Conservation (phyloP, 2,888 invertebrate genomes). For the Beris chalybata region DNA sequence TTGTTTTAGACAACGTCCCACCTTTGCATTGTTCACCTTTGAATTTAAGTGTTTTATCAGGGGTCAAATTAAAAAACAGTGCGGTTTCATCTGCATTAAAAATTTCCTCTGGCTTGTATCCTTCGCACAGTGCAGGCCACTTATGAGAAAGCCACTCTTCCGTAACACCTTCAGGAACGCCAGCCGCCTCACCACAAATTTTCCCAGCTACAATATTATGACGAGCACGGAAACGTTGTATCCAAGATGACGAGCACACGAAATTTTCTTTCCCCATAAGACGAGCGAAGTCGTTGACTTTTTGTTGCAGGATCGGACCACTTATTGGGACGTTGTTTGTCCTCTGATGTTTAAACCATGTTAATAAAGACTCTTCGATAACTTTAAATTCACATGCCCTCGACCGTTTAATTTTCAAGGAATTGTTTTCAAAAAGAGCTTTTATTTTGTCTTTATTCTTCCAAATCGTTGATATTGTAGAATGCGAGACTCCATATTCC, state of each 20-base stretch:
- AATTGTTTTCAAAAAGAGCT: conserved; percentile 41
- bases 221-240: conserved; percentile 32
- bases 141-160: conserved; percentile 41
- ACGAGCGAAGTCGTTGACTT: conserved; percentile 25
- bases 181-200: conserved; percentile 43
- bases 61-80: conserved; percentile 43
- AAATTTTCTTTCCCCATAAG: conserved; percentile 22
- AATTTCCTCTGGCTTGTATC: conserved; percentile 42
- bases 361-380: conserved; percentile 18
- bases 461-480: conserved; percentile 43
- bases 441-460: conserved; percentile 44
- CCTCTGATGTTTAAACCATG: conserved; percentile 32
- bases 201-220: conserved; percentile 44
- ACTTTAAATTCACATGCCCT: conserved; percentile 42
- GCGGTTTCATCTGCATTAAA: conserved; percentile 46
- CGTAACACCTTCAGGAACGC: conserved; percentile 40
- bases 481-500: conserved; percentile 21
- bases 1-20: conserved; percentile 48
- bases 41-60: conserved; percentile 44
- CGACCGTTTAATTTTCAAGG: conserved; percentile 44
- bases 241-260: conserved; percentile 22
- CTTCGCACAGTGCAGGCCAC: conserved; percentile 43
- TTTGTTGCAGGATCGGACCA: conserved; percentile 32
- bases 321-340: conserved; percentile 22
- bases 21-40: conserved; percentile 45